These are phyloP conservation scores for Peucedramus taeniatus DNA, from an alignment of 2,113 vertebrate species.

Conservation along the genomic window DNA sequence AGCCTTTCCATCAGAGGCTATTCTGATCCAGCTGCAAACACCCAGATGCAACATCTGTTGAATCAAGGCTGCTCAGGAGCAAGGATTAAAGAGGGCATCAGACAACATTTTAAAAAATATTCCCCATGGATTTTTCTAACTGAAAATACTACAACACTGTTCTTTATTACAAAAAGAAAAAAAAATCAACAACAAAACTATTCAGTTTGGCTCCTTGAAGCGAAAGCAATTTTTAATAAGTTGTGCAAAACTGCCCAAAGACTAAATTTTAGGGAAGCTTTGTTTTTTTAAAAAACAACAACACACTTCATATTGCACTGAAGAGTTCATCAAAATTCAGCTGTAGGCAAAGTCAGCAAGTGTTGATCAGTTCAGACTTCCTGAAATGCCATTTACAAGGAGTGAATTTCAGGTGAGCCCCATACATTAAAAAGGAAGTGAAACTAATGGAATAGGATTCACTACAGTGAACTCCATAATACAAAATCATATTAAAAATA, in stretches of 20 bases:
- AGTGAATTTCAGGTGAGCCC: neutral
- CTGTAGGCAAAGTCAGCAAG: neutral
- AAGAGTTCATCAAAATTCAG: neutral
- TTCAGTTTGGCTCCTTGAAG: neutral
- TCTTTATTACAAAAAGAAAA: neutral
- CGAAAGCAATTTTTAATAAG: neutral
- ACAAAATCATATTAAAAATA: neutral
- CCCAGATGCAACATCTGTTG: neutral
- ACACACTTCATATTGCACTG: neutral
- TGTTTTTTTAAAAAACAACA: neutral
- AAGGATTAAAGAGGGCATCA: neutral
- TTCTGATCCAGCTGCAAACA: neutral
- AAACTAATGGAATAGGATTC: neutral
- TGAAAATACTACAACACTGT: neutral
- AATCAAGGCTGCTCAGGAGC: neutral
- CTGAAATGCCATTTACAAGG: neutral
- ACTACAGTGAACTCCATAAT: neutral
- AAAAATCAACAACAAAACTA: neutral
- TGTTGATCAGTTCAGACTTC: neutral
- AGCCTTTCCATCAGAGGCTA: neutral
- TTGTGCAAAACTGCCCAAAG: neutral
- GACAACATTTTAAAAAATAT: neutral
- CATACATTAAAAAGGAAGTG: neutral
- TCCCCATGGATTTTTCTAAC: neutral
- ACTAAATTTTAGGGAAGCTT: neutral